Evolutionary conservation across 2,113 vertebrate species (phyloP).

Genomic region (Symphodus melops): DNA sequence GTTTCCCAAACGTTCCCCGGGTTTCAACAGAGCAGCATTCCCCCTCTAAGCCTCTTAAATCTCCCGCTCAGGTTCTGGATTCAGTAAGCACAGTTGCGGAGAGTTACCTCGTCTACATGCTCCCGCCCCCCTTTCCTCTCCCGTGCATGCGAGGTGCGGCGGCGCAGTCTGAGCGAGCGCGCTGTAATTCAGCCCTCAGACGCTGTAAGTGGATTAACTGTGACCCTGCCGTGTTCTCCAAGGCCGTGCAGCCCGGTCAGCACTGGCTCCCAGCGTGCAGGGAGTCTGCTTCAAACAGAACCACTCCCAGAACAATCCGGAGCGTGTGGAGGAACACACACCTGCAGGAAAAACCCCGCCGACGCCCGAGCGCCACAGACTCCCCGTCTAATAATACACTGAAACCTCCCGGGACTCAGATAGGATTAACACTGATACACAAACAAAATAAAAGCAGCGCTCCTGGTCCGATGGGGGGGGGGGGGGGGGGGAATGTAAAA

Average conservation of each 20-base stretch:
- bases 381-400: neutral
- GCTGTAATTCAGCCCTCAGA: constrained; percentile 38
- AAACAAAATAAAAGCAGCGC: neutral
- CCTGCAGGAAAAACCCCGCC: neutral
- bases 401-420: constrained; percentile 13
- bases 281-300: neutral
- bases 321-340: neutral
- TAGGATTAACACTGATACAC: constrained; percentile 46
- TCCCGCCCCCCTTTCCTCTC: neutral
- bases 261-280: neutral
- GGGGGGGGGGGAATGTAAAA: too few relatives aligned
- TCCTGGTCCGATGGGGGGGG: too few relatives aligned
- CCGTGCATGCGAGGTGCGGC: constrained; percentile 10
- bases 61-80: too few relatives aligned
- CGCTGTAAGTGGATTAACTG: constrained; percentile 59
- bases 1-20: too few relatives aligned
- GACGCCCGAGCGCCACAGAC: neutral
- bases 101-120: neutral
- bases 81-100: neutral
- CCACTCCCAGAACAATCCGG: neutral
- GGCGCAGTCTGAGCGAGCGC: constrained; percentile 10
- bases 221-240: constrained; percentile 5
- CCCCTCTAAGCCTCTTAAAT: neutral
- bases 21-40: neutral
- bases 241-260: neutral